A percentile compares a stretch with the other conserved stretches of the same genome.
Conservation (phyloP, 2,113 vertebrate species). For the Nipponia nippon region DNA sequence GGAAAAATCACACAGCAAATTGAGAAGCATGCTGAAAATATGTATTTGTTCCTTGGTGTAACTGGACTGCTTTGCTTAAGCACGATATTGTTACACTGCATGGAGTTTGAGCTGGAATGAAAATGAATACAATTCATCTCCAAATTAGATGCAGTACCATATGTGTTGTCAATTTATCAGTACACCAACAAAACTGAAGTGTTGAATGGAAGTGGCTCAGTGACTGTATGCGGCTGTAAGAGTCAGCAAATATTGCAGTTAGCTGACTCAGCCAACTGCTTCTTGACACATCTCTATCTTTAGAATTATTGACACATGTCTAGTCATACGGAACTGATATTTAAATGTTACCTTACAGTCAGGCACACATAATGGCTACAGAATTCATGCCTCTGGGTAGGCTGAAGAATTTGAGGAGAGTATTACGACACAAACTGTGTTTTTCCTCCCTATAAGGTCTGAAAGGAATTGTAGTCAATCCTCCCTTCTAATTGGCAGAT, state of each 20-base stretch:
- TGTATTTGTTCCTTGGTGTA: not conserved
- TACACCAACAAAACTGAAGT: not conserved
- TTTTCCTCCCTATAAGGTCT: slow-evolving; percentile 58
- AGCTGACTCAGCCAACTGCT: slow-evolving; percentile 54
- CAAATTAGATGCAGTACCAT: not conserved
- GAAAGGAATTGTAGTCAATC: slow-evolving; percentile 51
- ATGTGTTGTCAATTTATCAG: slow-evolving; percentile 9
- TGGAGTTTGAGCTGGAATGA: not conserved
- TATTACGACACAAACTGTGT: slow-evolving; percentile 50
- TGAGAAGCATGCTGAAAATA: not conserved
- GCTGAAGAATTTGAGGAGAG: slow-evolving; percentile 43
- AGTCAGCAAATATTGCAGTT: slow-evolving; percentile 43
- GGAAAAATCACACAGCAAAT: not conserved
- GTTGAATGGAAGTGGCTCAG: not conserved
- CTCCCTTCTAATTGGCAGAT: slow-evolving; percentile 53
- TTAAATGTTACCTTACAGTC: not conserved
- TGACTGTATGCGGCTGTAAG: not conserved
- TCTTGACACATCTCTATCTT: slow-evolving; percentile 35
- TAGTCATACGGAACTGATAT: slow-evolving; percentile 22
- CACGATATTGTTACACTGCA: not conserved
- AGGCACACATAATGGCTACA: not conserved
- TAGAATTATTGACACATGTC: slow-evolving; percentile 24
- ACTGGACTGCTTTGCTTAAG: not conserved
- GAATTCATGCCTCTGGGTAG: not conserved
- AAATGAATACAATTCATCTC: slow-evolving; percentile 29